Evolutionary conservation across 92 coral and sea anemone species (phyloP).

Genomic region (Plumapathes pennacea): DNA sequence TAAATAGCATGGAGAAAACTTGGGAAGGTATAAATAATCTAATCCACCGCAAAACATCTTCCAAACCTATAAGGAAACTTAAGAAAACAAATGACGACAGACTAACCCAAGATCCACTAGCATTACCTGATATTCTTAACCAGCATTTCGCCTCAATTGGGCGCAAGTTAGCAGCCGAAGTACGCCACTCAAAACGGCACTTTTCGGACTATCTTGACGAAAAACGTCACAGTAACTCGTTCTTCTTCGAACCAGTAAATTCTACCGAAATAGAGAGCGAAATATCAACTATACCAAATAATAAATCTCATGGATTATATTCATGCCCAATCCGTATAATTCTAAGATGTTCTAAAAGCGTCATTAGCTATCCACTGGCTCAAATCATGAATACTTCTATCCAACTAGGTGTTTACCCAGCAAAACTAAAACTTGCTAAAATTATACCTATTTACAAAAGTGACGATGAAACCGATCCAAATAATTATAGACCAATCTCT

Average conservation of each 20-base stretch:
- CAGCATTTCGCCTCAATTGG: constrained; percentile 2
- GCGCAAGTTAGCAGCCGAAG: background rate
- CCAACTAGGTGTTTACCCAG: constrained; percentile 5
- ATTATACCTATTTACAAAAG: constrained; percentile 9
- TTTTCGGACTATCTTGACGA: constrained; percentile 5
- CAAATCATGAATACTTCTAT: constrained; percentile 6
- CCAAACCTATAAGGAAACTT: too few species aligned
- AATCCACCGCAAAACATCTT: background rate
- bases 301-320: constrained; percentile 20
- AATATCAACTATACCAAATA: constrained; percentile 7
- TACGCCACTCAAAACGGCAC: background rate
- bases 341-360: constrained; percentile 2
- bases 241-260: constrained; percentile 10
- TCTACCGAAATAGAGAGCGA: constrained; percentile 8
- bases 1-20: constrained; percentile 7
- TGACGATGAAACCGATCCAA: constrained; percentile 13
- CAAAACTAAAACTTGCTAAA: constrained; percentile 18
- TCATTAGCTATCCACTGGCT: constrained; percentile 1
- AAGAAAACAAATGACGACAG: too few species aligned
- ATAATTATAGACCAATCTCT: constrained; percentile 23
- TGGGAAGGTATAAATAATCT: constrained; percentile 9
- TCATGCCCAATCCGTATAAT: constrained; percentile 12
- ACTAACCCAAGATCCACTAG: too few species aligned
- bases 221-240: constrained; percentile 1
- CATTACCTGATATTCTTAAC: too few species aligned